Evolutionary conservation across 2,797 vertebrate genomes (phyloP).

Genomic region (Sternarchorhynchus goeldii): DNA sequence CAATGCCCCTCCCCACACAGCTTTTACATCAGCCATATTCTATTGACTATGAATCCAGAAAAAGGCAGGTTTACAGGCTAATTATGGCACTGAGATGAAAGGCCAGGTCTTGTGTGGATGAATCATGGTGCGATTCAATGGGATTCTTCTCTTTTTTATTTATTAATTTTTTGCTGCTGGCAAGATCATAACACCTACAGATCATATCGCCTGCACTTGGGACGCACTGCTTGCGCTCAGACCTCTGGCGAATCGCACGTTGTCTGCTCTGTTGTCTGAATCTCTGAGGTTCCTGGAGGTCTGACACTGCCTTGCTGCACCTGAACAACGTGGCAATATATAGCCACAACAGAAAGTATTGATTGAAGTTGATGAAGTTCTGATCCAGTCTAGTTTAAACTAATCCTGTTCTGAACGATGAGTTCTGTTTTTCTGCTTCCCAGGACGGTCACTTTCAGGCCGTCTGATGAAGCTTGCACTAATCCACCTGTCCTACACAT

Average conservation of each 20-base stretch:
- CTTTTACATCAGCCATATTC: slow-evolving; percentile 30
- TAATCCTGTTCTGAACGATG: no score
- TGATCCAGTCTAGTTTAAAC: background rate
- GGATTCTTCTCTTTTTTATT: background rate
- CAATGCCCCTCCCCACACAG: slow-evolving; percentile 3
- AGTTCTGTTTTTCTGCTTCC: no score
- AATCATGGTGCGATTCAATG: slow-evolving; percentile 41
- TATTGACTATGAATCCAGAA: slow-evolving; percentile 38
- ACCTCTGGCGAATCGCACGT: slow-evolving; percentile 7
- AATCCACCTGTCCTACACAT: no score
- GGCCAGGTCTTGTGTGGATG: slow-evolving; percentile 25
- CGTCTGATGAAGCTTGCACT: no score
- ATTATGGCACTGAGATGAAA: slow-evolving; percentile 43
- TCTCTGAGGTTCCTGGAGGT: background rate
- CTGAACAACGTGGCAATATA: background rate
- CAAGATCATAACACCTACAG: slow-evolving; percentile 28
- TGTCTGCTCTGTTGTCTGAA: background rate
- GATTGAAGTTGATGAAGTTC: background rate
- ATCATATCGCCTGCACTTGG: background rate
- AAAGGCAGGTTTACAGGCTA: slow-evolving; percentile 43
- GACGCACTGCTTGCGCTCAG: background rate
- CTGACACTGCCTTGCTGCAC: background rate
- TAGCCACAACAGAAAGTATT: background rate
- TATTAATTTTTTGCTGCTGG: slow-evolving; percentile 2
- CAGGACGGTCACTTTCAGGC: no score